Conservation (phyloP, 2,797 vertebrate species). For the Schizopygopsis malacanthus region DNA sequence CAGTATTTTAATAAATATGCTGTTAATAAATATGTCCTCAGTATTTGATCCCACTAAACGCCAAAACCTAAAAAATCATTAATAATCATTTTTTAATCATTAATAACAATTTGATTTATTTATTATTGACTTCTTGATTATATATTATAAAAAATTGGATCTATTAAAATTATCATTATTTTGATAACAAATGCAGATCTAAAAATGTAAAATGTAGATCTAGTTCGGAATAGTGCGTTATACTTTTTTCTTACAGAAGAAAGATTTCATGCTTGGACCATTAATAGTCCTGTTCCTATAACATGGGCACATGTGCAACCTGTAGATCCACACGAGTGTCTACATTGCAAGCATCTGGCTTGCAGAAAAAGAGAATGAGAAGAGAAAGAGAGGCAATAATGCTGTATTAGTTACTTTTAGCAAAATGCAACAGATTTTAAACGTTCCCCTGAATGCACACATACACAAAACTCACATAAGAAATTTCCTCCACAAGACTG, state of each 20-base stretch:
- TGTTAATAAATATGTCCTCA: neutral
- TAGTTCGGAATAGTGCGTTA: neutral
- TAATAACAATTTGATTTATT: neutral
- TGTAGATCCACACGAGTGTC: neutral
- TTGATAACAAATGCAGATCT: too few species aligned
- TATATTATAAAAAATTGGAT: neutral
- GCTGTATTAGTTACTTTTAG: neutral
- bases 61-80: neutral
- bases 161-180: too few species aligned
- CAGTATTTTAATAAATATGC: neutral
- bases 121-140: neutral
- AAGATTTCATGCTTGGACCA: neutral
- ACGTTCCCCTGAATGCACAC: neutral
- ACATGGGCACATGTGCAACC: neutral
- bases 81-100: neutral
- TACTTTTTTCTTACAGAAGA: neutral
- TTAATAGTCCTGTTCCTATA: neutral
- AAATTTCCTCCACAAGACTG: conserved; percentile 4
- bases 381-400: neutral
- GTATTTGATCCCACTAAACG: too few species aligned
- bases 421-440: neutral
- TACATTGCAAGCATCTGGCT: neutral
- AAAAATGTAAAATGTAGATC: neutral
- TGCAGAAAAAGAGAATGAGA: conserved; percentile 43
- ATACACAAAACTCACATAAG: neutral